These are phyloP conservation scores for Drosophila vallismaia DNA, from an alignment of 2,888 invertebrate genomes.

Conservation along the genomic window DNA sequence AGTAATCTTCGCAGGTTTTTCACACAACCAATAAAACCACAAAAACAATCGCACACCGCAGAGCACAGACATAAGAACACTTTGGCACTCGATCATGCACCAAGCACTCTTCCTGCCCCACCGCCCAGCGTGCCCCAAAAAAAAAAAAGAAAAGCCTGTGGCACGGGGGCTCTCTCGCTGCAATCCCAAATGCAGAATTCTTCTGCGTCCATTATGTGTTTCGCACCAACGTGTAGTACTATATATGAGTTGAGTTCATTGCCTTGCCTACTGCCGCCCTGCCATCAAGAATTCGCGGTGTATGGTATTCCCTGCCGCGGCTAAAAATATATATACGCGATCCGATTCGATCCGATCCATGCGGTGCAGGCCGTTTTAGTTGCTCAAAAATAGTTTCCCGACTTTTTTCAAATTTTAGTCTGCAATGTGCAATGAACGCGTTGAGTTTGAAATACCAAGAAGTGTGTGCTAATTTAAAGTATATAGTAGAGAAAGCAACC, in stretches of 20 bases:
- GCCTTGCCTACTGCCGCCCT: slow-evolving; percentile 63
- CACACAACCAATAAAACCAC: slow-evolving; percentile 16
- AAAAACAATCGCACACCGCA: slow-evolving; percentile 3
- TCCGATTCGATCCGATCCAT: slow-evolving; percentile 51
- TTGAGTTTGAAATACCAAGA: slow-evolving; percentile 19
- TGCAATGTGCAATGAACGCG: slow-evolving; percentile 53
- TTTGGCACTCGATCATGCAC: slow-evolving; percentile 17
- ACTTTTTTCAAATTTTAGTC: slow-evolving; percentile 52
- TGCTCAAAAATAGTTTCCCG: slow-evolving; percentile 58
- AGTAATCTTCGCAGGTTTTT: slow-evolving; percentile 51
- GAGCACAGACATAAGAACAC: slow-evolving; percentile 37
- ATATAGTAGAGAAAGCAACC: neutral
- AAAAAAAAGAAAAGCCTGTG: too few relatives aligned
- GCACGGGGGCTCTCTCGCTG: slow-evolving; percentile 5
- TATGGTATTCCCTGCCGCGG: slow-evolving; percentile 31
- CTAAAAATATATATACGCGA: slow-evolving; percentile 67
- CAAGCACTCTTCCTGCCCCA: slow-evolving; percentile 34
- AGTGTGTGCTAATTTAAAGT: slow-evolving; percentile 21
- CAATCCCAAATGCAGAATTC: slow-evolving; percentile 51
- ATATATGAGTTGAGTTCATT: slow-evolving; percentile 63
- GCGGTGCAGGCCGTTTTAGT: slow-evolving; percentile 58
- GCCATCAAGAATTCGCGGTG: slow-evolving; percentile 29
- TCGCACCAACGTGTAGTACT: slow-evolving; percentile 30
- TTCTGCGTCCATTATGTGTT: slow-evolving; percentile 48
- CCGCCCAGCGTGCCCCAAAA: slow-evolving; percentile 50